Percentiles rank a stretch among this genome's conserved stretches.
Conservation (phyloP, 2,888 invertebrate genomes). For the Creontiades dilutus region DNA sequence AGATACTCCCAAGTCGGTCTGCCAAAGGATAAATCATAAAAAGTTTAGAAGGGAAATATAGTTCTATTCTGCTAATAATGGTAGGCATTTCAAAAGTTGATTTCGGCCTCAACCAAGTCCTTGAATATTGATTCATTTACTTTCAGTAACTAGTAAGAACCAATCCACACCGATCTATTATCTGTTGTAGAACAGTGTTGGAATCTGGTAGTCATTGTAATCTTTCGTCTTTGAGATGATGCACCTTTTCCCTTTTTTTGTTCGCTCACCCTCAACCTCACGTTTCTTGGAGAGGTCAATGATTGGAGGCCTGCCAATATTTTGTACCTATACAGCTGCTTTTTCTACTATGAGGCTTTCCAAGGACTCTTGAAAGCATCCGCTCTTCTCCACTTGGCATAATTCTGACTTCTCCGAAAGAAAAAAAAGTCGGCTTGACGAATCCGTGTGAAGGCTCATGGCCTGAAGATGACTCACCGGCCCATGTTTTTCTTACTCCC, state of each 20-base stretch:
- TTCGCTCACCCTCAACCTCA: not conserved
- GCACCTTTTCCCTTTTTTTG: not conserved
- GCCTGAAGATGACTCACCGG: not conserved
- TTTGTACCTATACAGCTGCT: not conserved
- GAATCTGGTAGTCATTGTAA: no score
- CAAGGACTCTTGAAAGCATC: not conserved
- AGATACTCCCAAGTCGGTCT: no score
- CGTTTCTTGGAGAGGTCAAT: slow-evolving; percentile 27
- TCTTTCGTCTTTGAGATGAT: not conserved
- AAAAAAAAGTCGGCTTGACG: not conserved
- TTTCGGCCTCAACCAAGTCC: no score
- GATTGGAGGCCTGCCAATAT: not conserved
- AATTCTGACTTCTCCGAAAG: not conserved
- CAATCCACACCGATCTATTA: no score
- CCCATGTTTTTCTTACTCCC: not conserved
- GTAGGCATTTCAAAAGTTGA: no score
- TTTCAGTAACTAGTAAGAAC: no score
- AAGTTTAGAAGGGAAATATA: no score
- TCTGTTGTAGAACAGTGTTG: no score
- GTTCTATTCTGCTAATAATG: no score
- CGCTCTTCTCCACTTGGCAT: not conserved
- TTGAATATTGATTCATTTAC: no score
- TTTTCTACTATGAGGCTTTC: not conserved
- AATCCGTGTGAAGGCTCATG: not conserved
- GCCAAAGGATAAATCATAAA: no score